Evolutionary conservation across 2,113 vertebrate genomes (phyloP).

Genomic region (Gila orcuttii): DNA sequence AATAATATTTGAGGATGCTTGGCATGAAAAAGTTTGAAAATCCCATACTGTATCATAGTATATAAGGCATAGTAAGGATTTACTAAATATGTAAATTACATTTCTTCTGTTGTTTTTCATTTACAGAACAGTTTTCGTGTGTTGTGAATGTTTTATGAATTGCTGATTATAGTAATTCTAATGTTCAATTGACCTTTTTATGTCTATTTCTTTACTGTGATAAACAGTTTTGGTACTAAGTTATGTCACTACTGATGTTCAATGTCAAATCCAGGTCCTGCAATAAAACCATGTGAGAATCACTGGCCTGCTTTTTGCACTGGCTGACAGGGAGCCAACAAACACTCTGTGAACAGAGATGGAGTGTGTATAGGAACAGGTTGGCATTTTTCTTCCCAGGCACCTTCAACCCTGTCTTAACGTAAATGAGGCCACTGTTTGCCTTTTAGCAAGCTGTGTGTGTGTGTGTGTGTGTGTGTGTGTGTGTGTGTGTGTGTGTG

Average conservation of each 20-base stretch:
- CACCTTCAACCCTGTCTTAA: constrained; percentile 19
- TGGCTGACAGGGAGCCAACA: constrained; percentile 26
- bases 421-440: constrained; percentile 54
- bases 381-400: constrained; percentile 51
- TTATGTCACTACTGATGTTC: not conserved
- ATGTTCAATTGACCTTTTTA: not conserved
- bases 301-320: constrained; percentile 37
- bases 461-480: not conserved
- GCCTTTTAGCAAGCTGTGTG: constrained; percentile 38
- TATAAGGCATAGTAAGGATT: no score
- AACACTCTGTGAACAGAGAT: constrained; percentile 66
- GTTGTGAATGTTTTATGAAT: no score
- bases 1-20: no score
- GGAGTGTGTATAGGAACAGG: constrained; percentile 66
- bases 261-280: not conserved
- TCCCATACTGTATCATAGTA: no score
- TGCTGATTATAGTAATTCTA: not conserved
- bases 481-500: not conserved
- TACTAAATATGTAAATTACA: not conserved
- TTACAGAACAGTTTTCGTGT: no score
- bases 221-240: not conserved
- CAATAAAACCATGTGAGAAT: not conserved
- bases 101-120: not conserved
- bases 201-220: not conserved
- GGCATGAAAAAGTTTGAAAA: no score